phyloP scores from a whole-genome alignment of 2,888 invertebrate species.

The Tipula vernalis region DNA sequence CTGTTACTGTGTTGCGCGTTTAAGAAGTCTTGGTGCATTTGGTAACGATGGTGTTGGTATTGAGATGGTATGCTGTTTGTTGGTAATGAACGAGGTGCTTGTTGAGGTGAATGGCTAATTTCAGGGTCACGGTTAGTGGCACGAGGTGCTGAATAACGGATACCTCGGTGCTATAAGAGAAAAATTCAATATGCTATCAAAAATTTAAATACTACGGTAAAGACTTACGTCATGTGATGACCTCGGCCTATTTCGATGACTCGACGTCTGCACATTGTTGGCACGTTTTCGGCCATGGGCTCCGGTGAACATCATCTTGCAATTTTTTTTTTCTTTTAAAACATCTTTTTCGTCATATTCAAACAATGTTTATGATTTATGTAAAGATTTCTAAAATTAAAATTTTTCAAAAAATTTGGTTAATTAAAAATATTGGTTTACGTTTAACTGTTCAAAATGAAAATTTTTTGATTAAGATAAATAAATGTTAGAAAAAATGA shows the following conservation, averaged over 20 bases:
- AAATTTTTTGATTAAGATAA: background rate
- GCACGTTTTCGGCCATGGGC: slow-evolving; percentile 47
- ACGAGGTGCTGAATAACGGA: background rate
- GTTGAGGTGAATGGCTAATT: background rate
- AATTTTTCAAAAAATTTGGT: background rate
- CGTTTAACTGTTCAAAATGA: background rate
- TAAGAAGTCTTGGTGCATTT: background rate
- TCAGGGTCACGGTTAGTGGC: background rate
- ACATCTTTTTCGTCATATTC: background rate
- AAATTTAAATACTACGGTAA: background rate
- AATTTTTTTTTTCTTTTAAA: slow-evolving; percentile 13
- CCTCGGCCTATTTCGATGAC: slow-evolving; percentile 28
- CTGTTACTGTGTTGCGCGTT: background rate
- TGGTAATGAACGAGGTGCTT: background rate
- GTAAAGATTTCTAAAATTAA: background rate
- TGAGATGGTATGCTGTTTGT: background rate
- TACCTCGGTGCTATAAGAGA: background rate
- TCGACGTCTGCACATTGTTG: slow-evolving; percentile 31
- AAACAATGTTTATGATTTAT: background rate
- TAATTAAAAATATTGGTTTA: background rate
- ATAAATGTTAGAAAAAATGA: background rate
- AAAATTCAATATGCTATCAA: background rate
- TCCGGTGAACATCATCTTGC: slow-evolving; percentile 58
- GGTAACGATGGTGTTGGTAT: background rate
- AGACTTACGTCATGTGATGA: slow-evolving; percentile 18